Percentiles rank a stretch among this genome's conserved stretches.
Conservation (phyloP, 2,888 invertebrate species). For the Spicauda simplicius region DNA sequence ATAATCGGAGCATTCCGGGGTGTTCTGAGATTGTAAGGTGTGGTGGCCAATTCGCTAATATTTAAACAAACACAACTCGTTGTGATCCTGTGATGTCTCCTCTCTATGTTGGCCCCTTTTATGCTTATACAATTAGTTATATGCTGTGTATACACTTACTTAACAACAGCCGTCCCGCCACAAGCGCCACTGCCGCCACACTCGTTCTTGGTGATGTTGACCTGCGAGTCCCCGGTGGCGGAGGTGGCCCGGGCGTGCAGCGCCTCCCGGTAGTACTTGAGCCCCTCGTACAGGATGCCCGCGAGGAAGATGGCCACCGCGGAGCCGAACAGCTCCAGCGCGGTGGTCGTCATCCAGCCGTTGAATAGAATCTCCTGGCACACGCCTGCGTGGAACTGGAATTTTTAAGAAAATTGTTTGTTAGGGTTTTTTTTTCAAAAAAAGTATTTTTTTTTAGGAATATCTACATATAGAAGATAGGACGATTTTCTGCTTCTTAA, state of each 20-base stretch:
- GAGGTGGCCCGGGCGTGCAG: constrained; percentile 63
- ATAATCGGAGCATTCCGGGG: too few species aligned
- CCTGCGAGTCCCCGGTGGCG: constrained; percentile 67
- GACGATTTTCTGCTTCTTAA: too few species aligned
- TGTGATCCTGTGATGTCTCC: too few species aligned
- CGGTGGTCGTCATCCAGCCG: constrained; percentile 89
- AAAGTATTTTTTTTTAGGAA: not conserved
- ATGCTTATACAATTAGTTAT: too few species aligned
- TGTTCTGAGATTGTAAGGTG: too few species aligned
- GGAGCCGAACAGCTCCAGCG: constrained; percentile 92
- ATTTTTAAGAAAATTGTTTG: constrained; percentile 34
- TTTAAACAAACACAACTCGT: too few species aligned
- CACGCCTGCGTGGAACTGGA: constrained; percentile 92
- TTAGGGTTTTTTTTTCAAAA: not conserved
- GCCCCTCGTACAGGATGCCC: constrained; percentile 96
- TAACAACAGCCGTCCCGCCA: constrained; percentile 67
- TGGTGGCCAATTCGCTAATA: too few species aligned
- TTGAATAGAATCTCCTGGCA: constrained; percentile 92
- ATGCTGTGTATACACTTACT: constrained; percentile 54
- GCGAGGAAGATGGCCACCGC: constrained; percentile 95
- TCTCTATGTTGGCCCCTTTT: too few species aligned
- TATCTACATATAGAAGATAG: too few species aligned
- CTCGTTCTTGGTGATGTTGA: constrained; percentile 80
- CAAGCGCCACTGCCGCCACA: constrained; percentile 71
- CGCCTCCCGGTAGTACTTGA: constrained; percentile 91